Base-by-base conservation (phyloP, 2,888 invertebrate genomes). In the Plagodis pulveraria region DNA sequence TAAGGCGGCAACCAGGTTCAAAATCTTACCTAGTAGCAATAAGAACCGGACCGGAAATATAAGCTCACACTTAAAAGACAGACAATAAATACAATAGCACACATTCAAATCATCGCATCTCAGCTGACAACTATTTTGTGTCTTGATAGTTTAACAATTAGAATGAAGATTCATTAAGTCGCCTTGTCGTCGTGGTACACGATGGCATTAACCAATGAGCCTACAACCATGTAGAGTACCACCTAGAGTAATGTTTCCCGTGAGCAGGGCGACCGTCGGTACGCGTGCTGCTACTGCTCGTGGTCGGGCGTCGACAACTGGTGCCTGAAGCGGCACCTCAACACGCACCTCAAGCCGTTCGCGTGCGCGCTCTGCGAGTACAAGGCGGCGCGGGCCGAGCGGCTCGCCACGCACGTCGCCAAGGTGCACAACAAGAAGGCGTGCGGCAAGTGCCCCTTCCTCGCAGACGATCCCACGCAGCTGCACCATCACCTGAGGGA, bases 281-380 rank as follows among this genome's bases (percentile, higher is more conserved):
- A 96, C 88, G 95, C 96, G 69, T 98, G 98, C 89, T 96, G 97
- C 83, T 98, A 97, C 84, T 98, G 98, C 87, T 94, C 97, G 32
- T 98, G 98, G 98, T 96, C 97, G 42, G 98, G 98, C 32, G 97
- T 97, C 57, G 98, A 98, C 89, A 98, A 98, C 84, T 98, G 98
- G 98, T 98, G 98, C 77, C 93, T 98, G 62, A 98, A 98, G 86
- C 94, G 98, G 48, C 98, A 98, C 84, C 94, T 98, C 76, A 98
- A 98, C 91, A 98, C 98, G 40, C 98, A 98, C 86, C 94, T 98
- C 81, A 98, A 98, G 89, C 98, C 98, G 46, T 98, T 97, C 86
- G 96, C 97, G 56, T 98, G 98, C 86, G 95, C 96, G 72, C 94
- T 98, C 55, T 98, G 98, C 90, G 98, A 98, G 86, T 98, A 98